These are phyloP conservation scores for Holocentrus rufus DNA, from an alignment of 2,797 vertebrate species.

Conservation along the genomic window DNA sequence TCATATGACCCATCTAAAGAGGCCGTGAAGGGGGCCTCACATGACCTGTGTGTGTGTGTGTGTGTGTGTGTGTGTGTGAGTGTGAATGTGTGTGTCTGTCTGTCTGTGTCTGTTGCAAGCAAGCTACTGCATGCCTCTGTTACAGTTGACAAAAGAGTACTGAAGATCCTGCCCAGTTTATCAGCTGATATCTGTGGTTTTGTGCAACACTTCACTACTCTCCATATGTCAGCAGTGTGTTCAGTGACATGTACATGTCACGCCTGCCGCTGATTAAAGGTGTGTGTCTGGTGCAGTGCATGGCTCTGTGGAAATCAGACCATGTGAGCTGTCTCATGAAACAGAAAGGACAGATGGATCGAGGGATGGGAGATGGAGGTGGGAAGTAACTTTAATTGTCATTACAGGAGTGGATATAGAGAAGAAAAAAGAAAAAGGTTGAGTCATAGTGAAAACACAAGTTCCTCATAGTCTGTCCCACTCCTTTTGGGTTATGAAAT, in stretches of 20 bases:
- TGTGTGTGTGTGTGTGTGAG: not conserved
- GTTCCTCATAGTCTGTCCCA: slow-evolving; percentile 17
- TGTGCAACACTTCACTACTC: too few relatives aligned
- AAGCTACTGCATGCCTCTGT: not conserved
- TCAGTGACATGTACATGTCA: too few relatives aligned
- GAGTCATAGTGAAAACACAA: slow-evolving; percentile 11
- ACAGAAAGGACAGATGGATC: not conserved
- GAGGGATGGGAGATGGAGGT: not conserved
- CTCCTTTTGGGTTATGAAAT: not conserved
- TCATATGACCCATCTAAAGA: slow-evolving; percentile 52
- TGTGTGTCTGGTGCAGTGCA: too few relatives aligned
- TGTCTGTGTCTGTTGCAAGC: too few relatives aligned
- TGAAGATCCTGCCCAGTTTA: not conserved
- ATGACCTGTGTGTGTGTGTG: slow-evolving; percentile 28
- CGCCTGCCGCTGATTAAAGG: too few relatives aligned
- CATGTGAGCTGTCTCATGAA: not conserved
- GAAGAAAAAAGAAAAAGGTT: not conserved
- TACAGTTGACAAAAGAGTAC: not conserved
- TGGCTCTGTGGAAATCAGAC: not conserved
- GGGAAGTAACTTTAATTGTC: not conserved
- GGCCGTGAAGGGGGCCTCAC: slow-evolving; percentile 34
- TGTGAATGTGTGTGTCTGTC: too few relatives aligned
- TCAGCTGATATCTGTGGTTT: not conserved
- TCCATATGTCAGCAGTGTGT: too few relatives aligned
- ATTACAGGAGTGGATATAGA: not conserved